phyloP scores from a whole-genome alignment of 2,888 invertebrate genomes.

The Gastrophysa polygoni region DNA sequence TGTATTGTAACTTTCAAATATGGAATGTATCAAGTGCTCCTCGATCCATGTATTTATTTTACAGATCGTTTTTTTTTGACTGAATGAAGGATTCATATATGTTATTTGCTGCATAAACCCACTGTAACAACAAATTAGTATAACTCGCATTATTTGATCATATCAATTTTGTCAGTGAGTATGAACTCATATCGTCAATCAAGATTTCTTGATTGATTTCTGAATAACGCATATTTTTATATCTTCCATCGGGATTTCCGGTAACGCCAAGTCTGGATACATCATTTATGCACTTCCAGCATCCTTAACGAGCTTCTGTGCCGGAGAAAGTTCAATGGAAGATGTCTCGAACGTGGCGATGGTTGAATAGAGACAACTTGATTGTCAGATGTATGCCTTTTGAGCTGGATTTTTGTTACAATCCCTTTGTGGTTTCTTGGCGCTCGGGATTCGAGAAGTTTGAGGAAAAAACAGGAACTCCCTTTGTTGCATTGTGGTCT shows the following conservation, averaged over 20 bases:
- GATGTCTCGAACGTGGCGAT: conserved; percentile 19
- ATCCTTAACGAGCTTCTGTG: conserved; percentile 22
- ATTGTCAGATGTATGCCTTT: conserved; percentile 23
- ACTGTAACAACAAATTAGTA: no score
- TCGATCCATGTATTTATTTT: no score
- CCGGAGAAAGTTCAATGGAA: conserved; percentile 26
- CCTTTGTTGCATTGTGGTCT: background rate
- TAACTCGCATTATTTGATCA: no score
- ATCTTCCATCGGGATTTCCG: conserved; percentile 10
- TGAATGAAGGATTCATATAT: no score
- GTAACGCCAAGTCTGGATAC: conserved; percentile 8
- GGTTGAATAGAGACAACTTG: conserved; percentile 23
- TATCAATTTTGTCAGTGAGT: no score
- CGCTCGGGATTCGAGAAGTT: background rate
- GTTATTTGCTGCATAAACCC: no score
- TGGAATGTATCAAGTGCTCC: no score
- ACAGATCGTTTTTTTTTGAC: no score
- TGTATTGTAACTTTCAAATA: no score
- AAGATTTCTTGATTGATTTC: conserved; percentile 5
- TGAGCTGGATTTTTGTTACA: conserved; percentile 11
- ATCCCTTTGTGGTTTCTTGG: background rate
- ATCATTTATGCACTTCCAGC: conserved; percentile 19
- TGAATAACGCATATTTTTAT: background rate
- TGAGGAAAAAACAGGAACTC: no score
- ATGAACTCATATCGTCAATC: background rate